Evolutionary conservation across 2,888 invertebrate species (phyloP), one percentile per base, ranked within the genome.

Genomic region (Seladonia tumulorum): DNA sequence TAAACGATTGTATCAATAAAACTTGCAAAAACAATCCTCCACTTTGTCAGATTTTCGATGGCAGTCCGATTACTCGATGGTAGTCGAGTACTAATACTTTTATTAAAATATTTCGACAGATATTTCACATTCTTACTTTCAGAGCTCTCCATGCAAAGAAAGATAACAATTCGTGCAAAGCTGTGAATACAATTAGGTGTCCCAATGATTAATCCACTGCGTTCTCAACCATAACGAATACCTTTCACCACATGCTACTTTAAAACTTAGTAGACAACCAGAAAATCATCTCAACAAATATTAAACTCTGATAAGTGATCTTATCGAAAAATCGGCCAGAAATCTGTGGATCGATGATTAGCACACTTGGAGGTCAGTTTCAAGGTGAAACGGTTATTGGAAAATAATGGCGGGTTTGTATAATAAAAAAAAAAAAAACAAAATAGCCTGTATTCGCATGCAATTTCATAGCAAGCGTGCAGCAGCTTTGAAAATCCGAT

Each of bases 361-460:
- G 25, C 16, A 18, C 29, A 29, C 63, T 29, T 29, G 0, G 18
- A 16, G 29, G 18, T 63, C 16, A 29, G 29, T 29, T 39, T 53
- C 25, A 77, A 70, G 42, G 5, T 77, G 49, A 77, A 53, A 77
- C 53, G 68, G 42, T 76, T 45, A 76, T 68, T 22, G 45, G 16
- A 42, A 12, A 47, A 57, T 22, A 76, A 22, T 70, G 22, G 22
- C 45, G 25, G n/a, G 74, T 57, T 57, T 4, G 68, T 22, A 49
- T 39, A 68, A n/a, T 12, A 49, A 47, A 49, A n/a, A n/a, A n/a
- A 49, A 47, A 49, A n/a, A n/a, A 35, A n/a, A n/a, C 5, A 49
- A 53, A 10, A n/a, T 57, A 57, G 57, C 12, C n/a, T 2, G 18
- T 66, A 29, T 47, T 29, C 60, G 2, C 83, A 77, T 83, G 83